Evolutionary conservation across 2,113 vertebrate genomes (phyloP), one percentile per base, ranked within the genome.

Genomic region (Cyanoderma ruficeps): DNA sequence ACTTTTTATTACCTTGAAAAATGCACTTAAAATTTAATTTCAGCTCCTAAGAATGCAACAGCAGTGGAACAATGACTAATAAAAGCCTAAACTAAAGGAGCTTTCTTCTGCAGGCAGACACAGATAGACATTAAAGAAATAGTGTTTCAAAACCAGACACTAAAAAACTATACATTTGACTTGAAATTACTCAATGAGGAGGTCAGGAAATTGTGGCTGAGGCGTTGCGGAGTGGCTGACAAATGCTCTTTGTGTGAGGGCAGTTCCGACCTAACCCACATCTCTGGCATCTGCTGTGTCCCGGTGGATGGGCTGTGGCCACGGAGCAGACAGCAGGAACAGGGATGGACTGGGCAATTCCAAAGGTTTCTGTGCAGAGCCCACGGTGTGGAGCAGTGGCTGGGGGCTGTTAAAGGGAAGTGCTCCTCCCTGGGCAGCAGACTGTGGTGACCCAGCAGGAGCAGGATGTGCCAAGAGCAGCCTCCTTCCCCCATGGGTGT

Each of bases 1-100:
- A 93, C 84, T 57, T 95, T 97, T 97, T 97, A 91, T 96, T 96
- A 75, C 93, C 91, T 92, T 81, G 56, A 90, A 90, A 97, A 97
- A 96, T 76, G 83, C 79, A 92, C 59, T 93, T 94, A 56, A 91
- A 93, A 74, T 96, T 96, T 96, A 81, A 91, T 94, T 97, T 96
- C 60, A 39, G 59, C 65, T 76, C 65, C 79, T 75, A 77, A 95
- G 70, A 84, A 88, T 47, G 82, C 65, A 79, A 42, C 27, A 35
- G 67, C n/a, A 35, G 31, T 65, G 59, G 57, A 80, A 84, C 44
- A 74, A 65, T 55, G 60, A 28, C 74, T 77, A 63, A 60, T 33
- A 87, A 89, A 89, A 92, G 22, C 18, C 72, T 33, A 23, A 86
- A 60, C 27, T 60, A 33, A 78, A 56, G 63, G 60, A 94, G 64